Evolutionary conservation across 2,113 vertebrate species (phyloP).

Genomic region (Aythya baeri): DNA sequence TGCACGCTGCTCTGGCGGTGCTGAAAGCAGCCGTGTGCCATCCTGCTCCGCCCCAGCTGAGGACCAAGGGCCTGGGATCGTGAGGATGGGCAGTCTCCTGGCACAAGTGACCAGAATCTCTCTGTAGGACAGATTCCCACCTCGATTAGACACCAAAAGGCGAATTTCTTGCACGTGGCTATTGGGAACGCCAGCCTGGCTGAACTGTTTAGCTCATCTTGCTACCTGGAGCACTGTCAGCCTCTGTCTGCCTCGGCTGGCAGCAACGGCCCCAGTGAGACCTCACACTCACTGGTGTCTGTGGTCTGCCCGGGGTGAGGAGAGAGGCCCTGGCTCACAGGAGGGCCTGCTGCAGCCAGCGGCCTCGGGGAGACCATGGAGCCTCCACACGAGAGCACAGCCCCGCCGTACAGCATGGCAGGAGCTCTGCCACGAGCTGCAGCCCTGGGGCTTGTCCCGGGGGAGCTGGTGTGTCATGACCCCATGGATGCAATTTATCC

Average conservation of each 20-base stretch:
- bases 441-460: neutral
- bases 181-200: neutral
- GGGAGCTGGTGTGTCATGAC: neutral
- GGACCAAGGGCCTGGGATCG: neutral
- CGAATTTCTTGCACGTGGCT: constrained; percentile 33
- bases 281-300: neutral
- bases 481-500: too few species aligned
- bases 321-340: neutral
- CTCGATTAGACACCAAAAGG: neutral
- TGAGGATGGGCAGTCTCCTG: neutral
- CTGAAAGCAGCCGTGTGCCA: neutral
- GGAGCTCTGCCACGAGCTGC: neutral
- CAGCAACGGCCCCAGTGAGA: neutral
- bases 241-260: neutral
- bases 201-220: neutral
- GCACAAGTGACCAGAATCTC: neutral
- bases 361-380: neutral
- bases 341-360: neutral
- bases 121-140: neutral
- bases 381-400: neutral
- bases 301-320: fast-evolving
- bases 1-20: neutral
- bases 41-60: neutral
- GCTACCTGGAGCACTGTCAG: neutral
- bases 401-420: neutral